Conservation (phyloP, 2,888 invertebrate species). For the Myopa tessellatipennis region DNA sequence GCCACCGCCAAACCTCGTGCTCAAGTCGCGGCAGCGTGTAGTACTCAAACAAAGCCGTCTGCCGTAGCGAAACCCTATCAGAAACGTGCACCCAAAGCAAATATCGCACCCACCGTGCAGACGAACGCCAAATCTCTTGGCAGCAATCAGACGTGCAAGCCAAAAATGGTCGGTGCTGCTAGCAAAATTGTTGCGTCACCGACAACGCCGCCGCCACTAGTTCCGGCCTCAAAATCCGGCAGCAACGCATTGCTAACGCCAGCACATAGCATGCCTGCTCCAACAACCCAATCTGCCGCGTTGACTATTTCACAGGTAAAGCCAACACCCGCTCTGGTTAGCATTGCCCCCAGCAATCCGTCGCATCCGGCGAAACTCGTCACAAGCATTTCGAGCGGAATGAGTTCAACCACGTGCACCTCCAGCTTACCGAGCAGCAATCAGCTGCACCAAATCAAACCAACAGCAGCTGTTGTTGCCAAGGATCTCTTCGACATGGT, state of each 20-base stretch:
- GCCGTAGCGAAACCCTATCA: conserved; percentile 60
- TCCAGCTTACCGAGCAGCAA: conserved; percentile 26
- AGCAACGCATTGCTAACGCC: conserved; percentile 33
- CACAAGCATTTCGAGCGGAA: conserved; percentile 28
- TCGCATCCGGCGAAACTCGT: conserved; percentile 8
- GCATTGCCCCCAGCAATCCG: conserved; percentile 53
- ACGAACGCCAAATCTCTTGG: conserved; percentile 29
- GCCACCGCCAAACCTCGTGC: conserved; percentile 44
- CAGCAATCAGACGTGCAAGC: conserved; percentile 44
- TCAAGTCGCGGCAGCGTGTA: conserved; percentile 11
- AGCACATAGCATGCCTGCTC: conserved; percentile 46
- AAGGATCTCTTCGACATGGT: conserved; percentile 64
- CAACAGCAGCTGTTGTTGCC: conserved; percentile 31
- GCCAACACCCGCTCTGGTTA: conserved; percentile 62
- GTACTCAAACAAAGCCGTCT: conserved; percentile 46
- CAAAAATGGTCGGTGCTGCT: conserved; percentile 51
- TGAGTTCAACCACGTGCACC: conserved; percentile 18
- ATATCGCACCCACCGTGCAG: conserved; percentile 32
- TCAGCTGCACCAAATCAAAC: conserved; percentile 14
- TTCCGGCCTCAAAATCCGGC: conserved; percentile 52
- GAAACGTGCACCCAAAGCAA: conserved; percentile 52
- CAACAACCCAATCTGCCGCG: conserved; percentile 37
- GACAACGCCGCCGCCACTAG: conserved; percentile 61
- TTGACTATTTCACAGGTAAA: conserved; percentile 25
- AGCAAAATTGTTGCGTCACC: conserved; percentile 60